phyloP scores from a whole-genome alignment of 2,113 vertebrate genomes.

The Pygoscelis antarcticus region DNA sequence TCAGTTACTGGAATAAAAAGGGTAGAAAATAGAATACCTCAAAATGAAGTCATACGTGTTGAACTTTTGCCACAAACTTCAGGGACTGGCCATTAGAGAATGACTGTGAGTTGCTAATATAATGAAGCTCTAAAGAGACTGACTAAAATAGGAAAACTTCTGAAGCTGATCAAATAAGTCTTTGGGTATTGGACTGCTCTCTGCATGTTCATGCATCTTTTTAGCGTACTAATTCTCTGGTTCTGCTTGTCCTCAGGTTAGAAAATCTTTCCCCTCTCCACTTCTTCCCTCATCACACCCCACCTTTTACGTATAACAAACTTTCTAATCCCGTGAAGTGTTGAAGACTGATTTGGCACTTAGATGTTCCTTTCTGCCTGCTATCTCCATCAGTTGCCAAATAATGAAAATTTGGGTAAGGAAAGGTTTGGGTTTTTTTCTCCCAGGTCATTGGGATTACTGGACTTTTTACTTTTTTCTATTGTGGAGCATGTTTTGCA shows the following conservation, averaged over 20 bases:
- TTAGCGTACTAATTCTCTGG: neutral
- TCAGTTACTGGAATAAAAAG: neutral
- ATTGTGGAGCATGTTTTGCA: neutral
- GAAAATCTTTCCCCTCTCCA: neutral
- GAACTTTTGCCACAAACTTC: neutral
- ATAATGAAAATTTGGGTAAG: neutral
- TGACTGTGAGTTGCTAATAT: neutral
- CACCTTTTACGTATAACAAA: neutral
- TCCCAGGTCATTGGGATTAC: neutral
- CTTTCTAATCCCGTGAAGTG: neutral
- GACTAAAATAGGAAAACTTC: neutral
- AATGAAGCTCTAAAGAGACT: neutral
- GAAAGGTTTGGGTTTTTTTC: neutral
- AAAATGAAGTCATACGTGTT: neutral
- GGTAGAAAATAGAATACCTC: neutral
- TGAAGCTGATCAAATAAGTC: neutral
- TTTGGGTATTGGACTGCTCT: neutral
- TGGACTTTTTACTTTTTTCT: neutral
- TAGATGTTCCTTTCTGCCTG: neutral
- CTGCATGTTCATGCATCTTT: neutral
- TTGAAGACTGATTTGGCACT: neutral
- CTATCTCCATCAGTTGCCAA: neutral
- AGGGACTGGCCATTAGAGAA: neutral
- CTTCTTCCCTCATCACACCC: neutral
- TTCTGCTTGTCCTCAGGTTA: neutral